Conservation (phyloP, 2,113 vertebrate species). For the Notothenia coriiceps region DNA sequence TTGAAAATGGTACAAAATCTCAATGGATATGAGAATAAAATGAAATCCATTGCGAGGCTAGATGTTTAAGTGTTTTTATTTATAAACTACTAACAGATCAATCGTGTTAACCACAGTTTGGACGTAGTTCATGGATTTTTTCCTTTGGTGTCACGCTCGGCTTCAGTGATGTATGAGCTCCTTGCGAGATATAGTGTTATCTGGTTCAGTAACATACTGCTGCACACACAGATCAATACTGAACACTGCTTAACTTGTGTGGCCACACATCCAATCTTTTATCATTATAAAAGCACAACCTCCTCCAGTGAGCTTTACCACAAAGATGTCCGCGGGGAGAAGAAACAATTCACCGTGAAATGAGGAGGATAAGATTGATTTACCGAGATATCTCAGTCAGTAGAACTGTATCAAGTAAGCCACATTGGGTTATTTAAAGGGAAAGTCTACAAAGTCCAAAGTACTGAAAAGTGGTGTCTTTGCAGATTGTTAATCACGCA, state of each 20-base stretch:
- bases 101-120: neutral
- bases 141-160: conserved; percentile 1
- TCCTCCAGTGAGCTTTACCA: conserved; percentile 61
- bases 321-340: conserved; percentile 32
- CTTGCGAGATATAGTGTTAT: conserved; percentile 27
- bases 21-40: neutral
- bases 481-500: neutral
- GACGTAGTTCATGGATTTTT: conserved; percentile 10
- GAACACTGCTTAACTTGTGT: conserved; percentile 46
- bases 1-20: neutral
- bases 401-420: conserved; percentile 15
- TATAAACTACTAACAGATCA: neutral
- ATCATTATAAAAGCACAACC: conserved; percentile 35
- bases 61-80: neutral
- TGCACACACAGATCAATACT: conserved; percentile 57
- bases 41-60: neutral
- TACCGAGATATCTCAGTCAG: conserved; percentile 15
- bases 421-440: conserved; percentile 32
- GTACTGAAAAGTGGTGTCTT: neutral
- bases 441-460: conserved; percentile 11
- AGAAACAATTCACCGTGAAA: conserved; percentile 63
- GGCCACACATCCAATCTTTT: conserved; percentile 48
- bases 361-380: conserved; percentile 61
- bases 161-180: conserved; percentile 39
- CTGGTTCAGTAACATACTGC: conserved; percentile 39